Base-by-base conservation (phyloP, 2,113 vertebrate genomes). In the Trinectes maculatus region DNA sequence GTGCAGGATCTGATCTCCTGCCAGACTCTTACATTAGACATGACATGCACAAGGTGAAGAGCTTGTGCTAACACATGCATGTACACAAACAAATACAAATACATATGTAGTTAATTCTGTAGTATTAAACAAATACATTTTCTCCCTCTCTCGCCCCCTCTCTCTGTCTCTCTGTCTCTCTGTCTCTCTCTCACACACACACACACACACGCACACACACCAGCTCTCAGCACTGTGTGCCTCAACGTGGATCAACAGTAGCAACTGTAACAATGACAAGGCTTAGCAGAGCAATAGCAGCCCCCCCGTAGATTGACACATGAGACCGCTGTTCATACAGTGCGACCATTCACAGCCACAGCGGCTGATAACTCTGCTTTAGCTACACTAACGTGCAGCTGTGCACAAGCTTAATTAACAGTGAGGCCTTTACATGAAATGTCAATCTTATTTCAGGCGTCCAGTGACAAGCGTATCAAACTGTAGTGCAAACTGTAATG, bases 241-340 rank as follows among this genome's bases (percentile, higher is more conserved):
- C 46, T 56, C 11, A 5, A 18, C 9, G 42, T 43, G 18, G 16
- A 44, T 79, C 57, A 48, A 87, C 74, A 77, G 84, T 88, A 91
- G 87, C 89, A 89, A 92, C 90, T 91, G 90, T 85, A 90, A 88
- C 87, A 87, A 85, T 89, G 84, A 62, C 74, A 53, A 43, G 78
- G 85, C 81, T 89, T 88, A 83, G 54, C 36, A 10, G 68, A 62
- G 74, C 87, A 88, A 83, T 71, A 67, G 80, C 54, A 83, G 68
- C 69, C 57, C 80, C 51, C 74, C 71, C 67, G 71, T 10, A 84
- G 85, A 80, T 66, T 60, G 86, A 85, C 77, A 88, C 60, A 77
- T 2, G 77, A 86, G 77, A 82, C 74, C 1, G 52, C 58, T 80
- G 82, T 68, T 80, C 58, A 58, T 73, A 85, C 87, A 87, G 70